A percentile compares a stretch with the other conserved stretches of the same genome.
These are phyloP conservation scores for Diplogasteroides magnus DNA, from an alignment of 1,140 invertebrate species.

Conservation along the genomic window DNA sequence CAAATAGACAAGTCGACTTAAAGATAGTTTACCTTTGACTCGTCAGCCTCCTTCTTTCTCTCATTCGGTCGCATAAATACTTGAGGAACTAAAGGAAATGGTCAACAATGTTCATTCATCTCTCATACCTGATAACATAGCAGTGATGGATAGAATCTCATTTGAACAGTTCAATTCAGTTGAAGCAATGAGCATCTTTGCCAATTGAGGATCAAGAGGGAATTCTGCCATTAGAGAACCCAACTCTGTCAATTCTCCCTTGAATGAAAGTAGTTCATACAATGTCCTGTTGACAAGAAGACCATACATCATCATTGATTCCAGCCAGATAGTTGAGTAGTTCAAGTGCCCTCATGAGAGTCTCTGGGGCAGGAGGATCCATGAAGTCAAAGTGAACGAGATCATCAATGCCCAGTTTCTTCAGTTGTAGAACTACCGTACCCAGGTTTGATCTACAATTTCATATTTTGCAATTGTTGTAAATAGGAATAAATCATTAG, in stretches of 20 bases:
- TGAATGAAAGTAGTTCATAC: constrained; percentile 1
- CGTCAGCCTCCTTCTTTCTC: constrained; percentile 95
- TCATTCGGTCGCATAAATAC: constrained; percentile 98
- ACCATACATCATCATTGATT: constrained; percentile 75
- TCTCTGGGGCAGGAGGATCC: constrained; percentile 99
- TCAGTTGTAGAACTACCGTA: constrained; percentile 92
- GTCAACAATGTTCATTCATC: constrained; percentile 21
- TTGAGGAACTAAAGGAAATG: constrained; percentile 99
- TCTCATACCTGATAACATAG: constrained; percentile 87
- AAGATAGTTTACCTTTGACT: too few relatives aligned
- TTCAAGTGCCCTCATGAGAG: constrained; percentile 96
- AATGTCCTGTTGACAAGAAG: constrained; percentile 49
- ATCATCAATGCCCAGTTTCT: constrained; percentile 98
- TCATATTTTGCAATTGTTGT: not conserved
- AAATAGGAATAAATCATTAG: not conserved
- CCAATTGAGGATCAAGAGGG: constrained; percentile 93
- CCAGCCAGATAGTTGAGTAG: constrained; percentile 93
- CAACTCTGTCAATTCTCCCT: constrained; percentile 84
- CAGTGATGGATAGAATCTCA: constrained; percentile 95
- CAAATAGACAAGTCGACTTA: too few relatives aligned
- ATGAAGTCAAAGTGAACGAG: constrained; percentile 99
- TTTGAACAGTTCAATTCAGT: constrained; percentile 96
- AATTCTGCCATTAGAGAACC: constrained; percentile 99
- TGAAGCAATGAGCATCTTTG: constrained; percentile 93
- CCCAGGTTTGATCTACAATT: constrained; percentile 75